These are phyloP conservation scores for Phengaris alcon DNA, from an alignment of 2,888 invertebrate species.

Conservation along the genomic window DNA sequence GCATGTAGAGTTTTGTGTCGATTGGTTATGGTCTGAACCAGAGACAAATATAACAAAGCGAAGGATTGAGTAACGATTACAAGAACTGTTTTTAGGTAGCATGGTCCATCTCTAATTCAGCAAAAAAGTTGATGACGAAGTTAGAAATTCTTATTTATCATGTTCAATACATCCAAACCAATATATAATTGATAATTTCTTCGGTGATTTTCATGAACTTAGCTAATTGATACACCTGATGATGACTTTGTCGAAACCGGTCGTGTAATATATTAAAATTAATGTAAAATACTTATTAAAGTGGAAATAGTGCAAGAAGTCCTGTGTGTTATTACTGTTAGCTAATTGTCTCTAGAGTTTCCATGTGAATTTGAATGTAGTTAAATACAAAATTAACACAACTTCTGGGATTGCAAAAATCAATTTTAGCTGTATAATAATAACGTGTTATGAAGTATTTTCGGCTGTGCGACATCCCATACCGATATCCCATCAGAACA, in stretches of 20 bases:
- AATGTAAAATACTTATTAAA: no score
- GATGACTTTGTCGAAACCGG: no score
- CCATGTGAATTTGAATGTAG: no score
- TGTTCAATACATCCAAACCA: no score
- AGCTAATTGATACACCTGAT: no score
- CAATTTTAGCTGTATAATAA: neutral
- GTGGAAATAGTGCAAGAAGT: no score
- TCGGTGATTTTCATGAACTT: no score
- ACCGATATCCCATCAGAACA: constrained; percentile 34
- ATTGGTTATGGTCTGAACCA: neutral
- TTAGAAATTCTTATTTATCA: no score
- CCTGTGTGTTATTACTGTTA: no score
- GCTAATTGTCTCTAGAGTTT: no score
- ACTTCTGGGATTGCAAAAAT: neutral
- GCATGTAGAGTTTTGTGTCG: neutral
- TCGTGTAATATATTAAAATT: no score
- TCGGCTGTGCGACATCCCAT: constrained; percentile 20
- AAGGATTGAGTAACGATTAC: constrained; percentile 5
- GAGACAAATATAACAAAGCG: neutral
- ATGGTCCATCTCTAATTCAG: neutral
- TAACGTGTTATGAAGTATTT: neutral
- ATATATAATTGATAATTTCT: no score
- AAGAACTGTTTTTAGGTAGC: neutral
- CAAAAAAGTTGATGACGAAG: neutral
- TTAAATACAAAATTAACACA: neutral